Evolutionary conservation across 2,797 vertebrate genomes (phyloP).

Genomic region (Alauda arvensis): DNA sequence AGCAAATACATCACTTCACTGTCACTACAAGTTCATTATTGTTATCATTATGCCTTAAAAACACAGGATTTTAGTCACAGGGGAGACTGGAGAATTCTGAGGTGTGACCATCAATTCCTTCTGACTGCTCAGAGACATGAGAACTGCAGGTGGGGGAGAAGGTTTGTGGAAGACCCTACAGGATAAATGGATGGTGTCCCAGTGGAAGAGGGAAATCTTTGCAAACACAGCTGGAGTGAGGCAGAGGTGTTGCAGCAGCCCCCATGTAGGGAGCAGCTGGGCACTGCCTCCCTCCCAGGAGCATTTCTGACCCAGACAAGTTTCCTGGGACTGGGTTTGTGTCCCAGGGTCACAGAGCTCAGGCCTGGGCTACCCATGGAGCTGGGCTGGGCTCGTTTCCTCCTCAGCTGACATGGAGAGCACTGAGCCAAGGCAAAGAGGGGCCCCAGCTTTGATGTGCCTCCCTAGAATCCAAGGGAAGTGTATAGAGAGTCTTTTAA

Average conservation of each 20-base stretch:
- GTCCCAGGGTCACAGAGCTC: background rate
- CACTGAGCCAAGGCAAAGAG: background rate
- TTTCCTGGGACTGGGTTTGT: background rate
- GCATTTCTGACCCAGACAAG: fast-evolving
- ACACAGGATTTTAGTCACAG: background rate
- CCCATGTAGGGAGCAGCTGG: background rate
- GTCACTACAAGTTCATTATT: background rate
- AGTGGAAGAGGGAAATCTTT: background rate
- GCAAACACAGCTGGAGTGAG: background rate
- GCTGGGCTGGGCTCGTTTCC: background rate
- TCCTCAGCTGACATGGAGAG: conserved; percentile 24
- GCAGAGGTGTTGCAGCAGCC: background rate
- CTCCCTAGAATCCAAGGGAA: conserved; percentile 14
- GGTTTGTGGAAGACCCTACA: background rate
- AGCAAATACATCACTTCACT: background rate
- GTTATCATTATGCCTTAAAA: conserved; percentile 13
- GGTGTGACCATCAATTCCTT: background rate
- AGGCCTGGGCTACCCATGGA: background rate
- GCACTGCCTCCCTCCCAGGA: background rate
- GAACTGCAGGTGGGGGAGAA: background rate
- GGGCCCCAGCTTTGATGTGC: conserved; percentile 36
- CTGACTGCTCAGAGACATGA: background rate
- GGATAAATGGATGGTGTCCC: background rate
- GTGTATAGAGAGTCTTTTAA: conserved; percentile 37
- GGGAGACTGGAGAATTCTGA: background rate